Base-by-base conservation (phyloP, 2,797 vertebrate species). In the Sphaeramia orbicularis region DNA sequence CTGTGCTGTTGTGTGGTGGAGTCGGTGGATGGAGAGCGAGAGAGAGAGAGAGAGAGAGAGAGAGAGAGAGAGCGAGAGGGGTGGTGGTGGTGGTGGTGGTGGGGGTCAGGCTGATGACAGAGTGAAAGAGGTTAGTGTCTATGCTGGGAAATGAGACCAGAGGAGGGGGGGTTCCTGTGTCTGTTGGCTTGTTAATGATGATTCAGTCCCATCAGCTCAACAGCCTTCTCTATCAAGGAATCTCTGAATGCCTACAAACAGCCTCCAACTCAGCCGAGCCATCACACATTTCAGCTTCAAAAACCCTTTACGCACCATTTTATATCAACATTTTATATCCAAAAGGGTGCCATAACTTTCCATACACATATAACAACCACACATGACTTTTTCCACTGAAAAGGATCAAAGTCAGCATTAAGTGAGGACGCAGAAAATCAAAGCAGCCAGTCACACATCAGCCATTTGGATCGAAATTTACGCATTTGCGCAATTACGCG, bases 121-220 rank as follows among this genome's bases (percentile, higher is more conserved):
- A 87, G 87, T 89, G 87, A 90, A 86, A 90, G 90, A 90, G 87
- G 88, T 90, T 91, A 91, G 89, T 91, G 89, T 89, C 85, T 92
- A 79, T 90, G 89, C 91, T 92, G 87, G 87, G 91, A 92, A 92
- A 89, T 86, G 81, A 87, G 90, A 89, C 62, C 76, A 76, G 72
- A 69, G 70, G 76, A 57, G 82, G 58, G 67, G 37, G 55, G 66
- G 78, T 58, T 86, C 72, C 81, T 89, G 86, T 88, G 84, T 86
- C 86, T 90, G 88, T 76, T 84, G 83, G 87, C 86, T 86, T 85
- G 90, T 87, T 92, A 90, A 91, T 91, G 86, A 90, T 87, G 87
- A 91, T 90, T 86, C 88, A 84, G 86, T 87, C 83, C 82, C 89
- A 91, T 89, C 90, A 88, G 89, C 86, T 90, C 89, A 76, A 72